Evolutionary conservation across 1,140 invertebrate genomes (phyloP).

Genomic region (Meloidogyne hapla): DNA sequence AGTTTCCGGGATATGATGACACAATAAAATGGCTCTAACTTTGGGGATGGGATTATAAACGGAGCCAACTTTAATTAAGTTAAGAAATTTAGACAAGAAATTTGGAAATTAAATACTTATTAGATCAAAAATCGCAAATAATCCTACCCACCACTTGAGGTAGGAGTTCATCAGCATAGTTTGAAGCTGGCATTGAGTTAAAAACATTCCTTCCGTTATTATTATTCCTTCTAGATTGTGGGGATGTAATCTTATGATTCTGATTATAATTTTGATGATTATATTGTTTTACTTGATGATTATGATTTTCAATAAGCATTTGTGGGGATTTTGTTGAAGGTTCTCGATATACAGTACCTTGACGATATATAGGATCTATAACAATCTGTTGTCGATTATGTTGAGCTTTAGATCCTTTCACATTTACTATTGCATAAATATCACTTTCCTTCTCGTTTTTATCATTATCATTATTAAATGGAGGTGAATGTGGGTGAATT

Average conservation of each 20-base stretch:
- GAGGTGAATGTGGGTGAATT: neutral
- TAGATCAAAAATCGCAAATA: neutral
- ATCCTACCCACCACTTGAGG: conserved; percentile 34
- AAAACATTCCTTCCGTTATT: neutral
- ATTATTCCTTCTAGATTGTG: neutral
- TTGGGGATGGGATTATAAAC: too few species aligned
- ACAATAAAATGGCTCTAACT: too few species aligned
- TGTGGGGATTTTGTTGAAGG: neutral
- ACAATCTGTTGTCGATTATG: too few species aligned
- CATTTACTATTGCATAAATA: neutral
- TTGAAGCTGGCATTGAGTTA: neutral
- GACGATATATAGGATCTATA: neutral
- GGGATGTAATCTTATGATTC: neutral
- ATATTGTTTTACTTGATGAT: neutral
- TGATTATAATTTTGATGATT: neutral
- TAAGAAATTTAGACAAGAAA: neutral
- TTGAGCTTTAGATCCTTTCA: neutral
- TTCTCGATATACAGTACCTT: neutral
- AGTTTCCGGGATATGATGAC: too few species aligned
- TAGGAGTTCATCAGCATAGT: conserved; percentile 29
- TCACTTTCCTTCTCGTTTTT: neutral
- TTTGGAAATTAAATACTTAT: neutral
- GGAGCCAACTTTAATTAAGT: too few species aligned
- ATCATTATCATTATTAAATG: neutral
- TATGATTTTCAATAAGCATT: neutral